Evolutionary conservation across 2,888 invertebrate species (phyloP).

Genomic region (Metellina segmentata): DNA sequence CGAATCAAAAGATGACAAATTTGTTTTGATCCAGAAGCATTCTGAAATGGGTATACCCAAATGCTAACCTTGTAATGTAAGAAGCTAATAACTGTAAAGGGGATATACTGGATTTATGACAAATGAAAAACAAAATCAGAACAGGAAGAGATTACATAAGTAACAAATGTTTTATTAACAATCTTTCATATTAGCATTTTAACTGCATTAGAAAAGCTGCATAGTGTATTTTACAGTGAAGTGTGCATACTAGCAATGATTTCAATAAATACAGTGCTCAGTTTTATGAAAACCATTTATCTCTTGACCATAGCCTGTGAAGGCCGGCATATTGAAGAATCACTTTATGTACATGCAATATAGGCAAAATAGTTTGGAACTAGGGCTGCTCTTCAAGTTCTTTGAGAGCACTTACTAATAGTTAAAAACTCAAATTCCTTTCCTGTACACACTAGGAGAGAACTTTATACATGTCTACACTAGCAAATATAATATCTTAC

Average conservation of each 20-base stretch:
- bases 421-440: conserved; percentile 33
- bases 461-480: conserved; percentile 30
- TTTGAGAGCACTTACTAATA: conserved; percentile 28
- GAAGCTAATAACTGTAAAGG: neutral
- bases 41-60: no score
- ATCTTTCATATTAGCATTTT: conserved; percentile 12
- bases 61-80: no score
- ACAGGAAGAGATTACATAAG: conserved; percentile 33
- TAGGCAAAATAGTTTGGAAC: conserved; percentile 33
- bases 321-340: conserved; percentile 1
- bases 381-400: conserved; percentile 31
- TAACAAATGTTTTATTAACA: conserved; percentile 69
- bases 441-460: conserved; percentile 36
- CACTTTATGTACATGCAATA: conserved; percentile 33
- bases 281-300: conserved; percentile 34
- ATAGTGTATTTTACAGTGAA: conserved; percentile 59
- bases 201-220: conserved; percentile 51
- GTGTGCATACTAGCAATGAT: conserved; percentile 18
- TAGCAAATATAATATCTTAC: conserved; percentile 3
- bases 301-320: neutral
- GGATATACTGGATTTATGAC: neutral
- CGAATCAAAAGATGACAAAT: no score
- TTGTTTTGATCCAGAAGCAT: no score
- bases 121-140: neutral
- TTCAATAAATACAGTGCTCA: conserved; percentile 33